Conservation (phyloP, 2,888 invertebrate genomes). For the Actias luna region DNA sequence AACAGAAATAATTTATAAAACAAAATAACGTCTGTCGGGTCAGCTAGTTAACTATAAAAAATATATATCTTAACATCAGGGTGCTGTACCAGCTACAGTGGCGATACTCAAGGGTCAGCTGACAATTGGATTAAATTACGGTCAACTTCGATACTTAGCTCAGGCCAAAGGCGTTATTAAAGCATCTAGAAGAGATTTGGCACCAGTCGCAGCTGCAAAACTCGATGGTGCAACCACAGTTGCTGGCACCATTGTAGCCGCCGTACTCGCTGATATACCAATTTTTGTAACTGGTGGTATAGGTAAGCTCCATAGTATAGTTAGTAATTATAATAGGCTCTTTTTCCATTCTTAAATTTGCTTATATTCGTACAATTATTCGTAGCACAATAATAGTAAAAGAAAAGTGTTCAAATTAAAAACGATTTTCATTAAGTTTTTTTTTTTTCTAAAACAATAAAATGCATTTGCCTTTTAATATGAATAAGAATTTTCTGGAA, state of each 20-base stretch:
- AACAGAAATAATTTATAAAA: no score
- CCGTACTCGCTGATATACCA: constrained; percentile 90
- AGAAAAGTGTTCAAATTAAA: neutral
- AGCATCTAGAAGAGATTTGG: constrained; percentile 93
- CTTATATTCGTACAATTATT: no score
- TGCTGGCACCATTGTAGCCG: constrained; percentile 94
- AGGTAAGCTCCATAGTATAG: constrained; percentile 53
- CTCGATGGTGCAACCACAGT: constrained; percentile 97
- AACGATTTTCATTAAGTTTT: neutral
- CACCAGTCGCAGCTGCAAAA: constrained; percentile 86
- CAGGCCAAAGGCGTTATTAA: constrained; percentile 84
- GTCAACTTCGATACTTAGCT: constrained; percentile 86
- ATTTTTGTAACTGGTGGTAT: constrained; percentile 97
- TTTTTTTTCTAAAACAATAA: neutral
- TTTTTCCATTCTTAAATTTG: no score
- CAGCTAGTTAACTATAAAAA: no score
- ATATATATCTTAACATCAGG: constrained; percentile 71
- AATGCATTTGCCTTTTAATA: neutral
- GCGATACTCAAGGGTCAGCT: constrained; percentile 92
- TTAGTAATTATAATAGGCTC: no score
- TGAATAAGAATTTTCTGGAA: neutral
- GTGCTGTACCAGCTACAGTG: constrained; percentile 95
- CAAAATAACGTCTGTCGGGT: no score
- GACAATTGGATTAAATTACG: constrained; percentile 87
- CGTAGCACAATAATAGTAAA: neutral